phyloP scores from a whole-genome alignment of 2,888 invertebrate genomes.

The Allophyes oxyacanthae region DNA sequence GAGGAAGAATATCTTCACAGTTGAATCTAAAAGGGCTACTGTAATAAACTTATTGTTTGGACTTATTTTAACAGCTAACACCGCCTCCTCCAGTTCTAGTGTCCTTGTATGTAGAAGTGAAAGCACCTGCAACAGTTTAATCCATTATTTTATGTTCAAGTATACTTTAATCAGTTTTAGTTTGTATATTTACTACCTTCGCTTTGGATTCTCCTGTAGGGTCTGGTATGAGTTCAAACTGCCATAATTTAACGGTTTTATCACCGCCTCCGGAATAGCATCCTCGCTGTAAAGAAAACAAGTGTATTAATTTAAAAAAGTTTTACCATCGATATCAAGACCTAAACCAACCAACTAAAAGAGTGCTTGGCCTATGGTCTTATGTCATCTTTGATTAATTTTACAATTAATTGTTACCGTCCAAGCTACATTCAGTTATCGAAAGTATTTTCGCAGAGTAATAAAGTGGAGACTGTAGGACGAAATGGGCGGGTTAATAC shows the following conservation, averaged over 20 bases:
- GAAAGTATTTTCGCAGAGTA: too few species aligned
- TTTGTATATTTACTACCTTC: conserved; percentile 73
- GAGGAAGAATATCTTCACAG: conserved; percentile 98
- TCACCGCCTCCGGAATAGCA: conserved; percentile 96
- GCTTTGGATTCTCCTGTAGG: conserved; percentile 90
- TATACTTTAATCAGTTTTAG: not conserved
- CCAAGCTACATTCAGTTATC: too few species aligned
- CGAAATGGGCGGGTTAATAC: too few species aligned
- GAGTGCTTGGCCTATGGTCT: too few species aligned
- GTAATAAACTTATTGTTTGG: conserved; percentile 96
- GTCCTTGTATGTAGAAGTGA: conserved; percentile 94
- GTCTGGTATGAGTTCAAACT: conserved; percentile 95
- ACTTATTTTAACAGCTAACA: conserved; percentile 94
- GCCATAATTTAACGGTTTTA: conserved; percentile 97
- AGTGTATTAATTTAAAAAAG: not conserved
- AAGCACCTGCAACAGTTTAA: conserved; percentile 85
- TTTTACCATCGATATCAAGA: too few species aligned
- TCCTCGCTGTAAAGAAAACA: conserved; percentile 89
- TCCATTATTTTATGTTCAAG: not conserved
- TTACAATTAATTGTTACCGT: too few species aligned
- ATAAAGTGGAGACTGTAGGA: too few species aligned
- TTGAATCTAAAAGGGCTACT: conserved; percentile 96
- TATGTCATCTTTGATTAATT: too few species aligned
- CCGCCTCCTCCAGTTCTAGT: conserved; percentile 95
- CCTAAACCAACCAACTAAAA: too few species aligned